Evolutionary conservation across 2,888 invertebrate species (phyloP), one percentile per base, ranked within the genome.

Genomic region (Sminthurinus aureus): DNA sequence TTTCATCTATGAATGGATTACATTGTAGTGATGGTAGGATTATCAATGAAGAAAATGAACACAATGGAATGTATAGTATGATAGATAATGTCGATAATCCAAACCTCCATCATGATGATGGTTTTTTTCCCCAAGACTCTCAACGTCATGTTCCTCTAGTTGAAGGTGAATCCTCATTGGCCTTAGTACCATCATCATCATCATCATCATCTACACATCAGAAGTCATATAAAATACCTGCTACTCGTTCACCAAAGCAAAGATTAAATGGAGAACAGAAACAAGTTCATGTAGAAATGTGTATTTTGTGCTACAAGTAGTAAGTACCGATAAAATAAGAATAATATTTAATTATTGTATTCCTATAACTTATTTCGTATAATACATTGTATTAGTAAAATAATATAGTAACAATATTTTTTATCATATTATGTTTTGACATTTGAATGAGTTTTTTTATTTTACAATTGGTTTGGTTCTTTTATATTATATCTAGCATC

Each of bases 221-320:
- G 9, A 15, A 13, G 13, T 58, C 4, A 6, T 18, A 18, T 58
- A 58, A 58, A 58, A 15, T 58, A 9, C 58, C 58, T 58, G 9
- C 2, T 58, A 18, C 15, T 58, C 58, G 15, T 18, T 18, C 13
- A 15, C 58, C 58, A 18, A 69, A 69, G n/a, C n/a, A 11, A 11
- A 11, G 13, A 20, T 69, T 22, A 11, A 69, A 22, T 18, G 67
- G 67, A 69, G 9, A 9, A n/a, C n/a, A 20, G n/a, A 3, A 69
- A 20, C n/a, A 69, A 22, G 22, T 69, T 20, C n/a, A 82, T 26
- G 79, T 79, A 38, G 74, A 84, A 66, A 82, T 79, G 79, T 82
- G 84, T 64, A 77, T 78, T n/a, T 12, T 78, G 11, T 77, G 80
- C 52, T 74, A 64, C 69, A 83, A 78, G 51, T 69, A 58, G 80